Base-by-base conservation (phyloP, 2,888 invertebrate genomes). In the Drosophila greeni region DNA sequence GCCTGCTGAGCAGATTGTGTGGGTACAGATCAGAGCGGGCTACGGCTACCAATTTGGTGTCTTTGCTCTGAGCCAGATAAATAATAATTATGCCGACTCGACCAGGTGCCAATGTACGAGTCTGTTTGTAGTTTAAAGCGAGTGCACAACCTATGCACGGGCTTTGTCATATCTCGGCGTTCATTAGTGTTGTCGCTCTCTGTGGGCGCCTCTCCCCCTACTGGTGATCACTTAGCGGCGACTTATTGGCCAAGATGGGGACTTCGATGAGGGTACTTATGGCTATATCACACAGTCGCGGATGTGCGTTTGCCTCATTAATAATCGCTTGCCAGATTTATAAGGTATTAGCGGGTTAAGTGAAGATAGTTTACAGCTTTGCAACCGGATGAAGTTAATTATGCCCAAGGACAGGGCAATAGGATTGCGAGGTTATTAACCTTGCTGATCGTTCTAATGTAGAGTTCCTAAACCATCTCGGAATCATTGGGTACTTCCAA, bases 31-130 rank as follows among this genome's bases (percentile, higher is more conserved):
- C 62, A 33, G 60, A 60, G 40, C 61, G 9, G 20, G 31, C 45
- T 47, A 29, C 31, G 45, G 84, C 79, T 79, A 79, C 79, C 79
- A 79, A 84, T 82, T 84, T 84, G 76, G 79, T 40, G 61, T 68
- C 66, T 70, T 62, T 49, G 76, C 76, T 72, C 66, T 74, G 72
- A 74, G 67, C 84, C 76, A 79, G 79, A 79, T 79, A 79, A 79
- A 79, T 79, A 84, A 79, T 79, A 79, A 82, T 84, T 82, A 79
- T 84, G 76, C 74, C 75, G 84, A 65, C 66, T 69, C 83, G 72
- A 70, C 75, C 52, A 69, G 65, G 40, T 45, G 45, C 29, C 51
- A 33, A 31, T 24, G 26, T 26, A 33, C 45, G 29, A 45, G 45
- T 45, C 45, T 47, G 31, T 33, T 18, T 47, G 29, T 24, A 42